Base-by-base conservation (phyloP, 2,797 vertebrate species). In the Sternarchorhynchus goeldii region DNA sequence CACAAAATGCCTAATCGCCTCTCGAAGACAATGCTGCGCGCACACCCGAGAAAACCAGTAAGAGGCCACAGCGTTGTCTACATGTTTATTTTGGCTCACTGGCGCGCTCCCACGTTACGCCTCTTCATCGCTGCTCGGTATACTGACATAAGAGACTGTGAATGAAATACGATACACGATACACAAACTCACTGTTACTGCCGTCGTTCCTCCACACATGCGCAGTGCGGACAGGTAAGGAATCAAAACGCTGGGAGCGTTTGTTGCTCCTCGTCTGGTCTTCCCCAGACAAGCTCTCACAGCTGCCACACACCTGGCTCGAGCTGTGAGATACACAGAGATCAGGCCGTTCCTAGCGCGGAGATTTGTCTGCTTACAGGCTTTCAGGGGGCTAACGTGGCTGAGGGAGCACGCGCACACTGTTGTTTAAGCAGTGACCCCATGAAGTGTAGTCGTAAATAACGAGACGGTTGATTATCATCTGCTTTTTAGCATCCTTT, bases 231-330 rank as follows among this genome's bases (percentile, higher is more conserved):
- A 83, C 79, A 85, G 79, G 77, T 71, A 58, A 20, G 68, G 41
- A 63, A 69, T 45, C 50, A 8, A 71, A 31, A 25, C 25, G 50
- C 69, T 31, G 21, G 45, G 79, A 18, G 64, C 68, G 21, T 75
- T 73, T 77, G 73, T 78, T 78, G 67, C 57, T 70, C 25, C 66
- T 64, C 20, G 65, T 31, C 20, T 56, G 59, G 53, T 55, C 77
- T 63, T 66, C 32, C 55, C 34, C 57, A 77, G 76, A 73, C 66
- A 70, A 66, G 34, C 67, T 64, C 64, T 50, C 59, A 76, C 83
- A 86, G 85, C 81, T 86, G 85, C 65, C 59, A 60, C 75, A 67
- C 85, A 86, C 77, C 83, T 86, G 85, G 50, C 58, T 6, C 31
- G 58, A 85, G 57, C 82, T 80, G 82, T 34, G 14, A 60, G 62